A percentile compares a stretch with the other conserved stretches of the same genome.
Evolutionary conservation across 1,140 invertebrate species (phyloP).

Genomic region (Stegodyphus dumicola): DNA sequence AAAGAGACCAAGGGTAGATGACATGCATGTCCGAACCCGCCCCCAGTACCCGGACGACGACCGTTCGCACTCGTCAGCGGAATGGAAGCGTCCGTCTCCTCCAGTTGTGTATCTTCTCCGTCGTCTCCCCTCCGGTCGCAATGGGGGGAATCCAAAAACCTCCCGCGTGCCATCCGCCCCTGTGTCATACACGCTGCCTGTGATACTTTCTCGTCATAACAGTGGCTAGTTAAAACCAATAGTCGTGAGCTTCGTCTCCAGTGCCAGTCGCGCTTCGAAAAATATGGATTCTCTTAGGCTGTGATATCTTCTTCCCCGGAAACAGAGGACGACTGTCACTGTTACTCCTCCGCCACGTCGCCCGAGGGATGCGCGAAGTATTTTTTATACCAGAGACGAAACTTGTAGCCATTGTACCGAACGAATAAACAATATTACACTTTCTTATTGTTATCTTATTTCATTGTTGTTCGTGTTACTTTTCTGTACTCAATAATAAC

Average conservation of each 20-base stretch:
- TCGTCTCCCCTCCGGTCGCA: not conserved
- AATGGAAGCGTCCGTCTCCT: conserved; percentile 16
- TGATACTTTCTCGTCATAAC: conserved; percentile 56
- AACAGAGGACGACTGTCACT: conserved; percentile 31
- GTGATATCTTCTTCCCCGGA: conserved; percentile 48
- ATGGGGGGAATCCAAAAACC: not conserved
- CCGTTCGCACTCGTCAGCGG: not conserved
- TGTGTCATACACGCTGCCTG: conserved; percentile 58
- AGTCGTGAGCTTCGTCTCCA: conserved; percentile 11
- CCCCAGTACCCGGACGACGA: conserved; percentile 3
- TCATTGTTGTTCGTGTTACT: no score
- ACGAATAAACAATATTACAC: conserved; percentile 57
- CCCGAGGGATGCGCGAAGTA: conserved; percentile 37
- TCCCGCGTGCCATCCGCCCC: conserved; percentile 23
- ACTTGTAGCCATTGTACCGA: conserved; percentile 54
- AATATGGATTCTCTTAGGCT: conserved; percentile 40
- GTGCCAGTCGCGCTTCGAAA: conserved; percentile 25
- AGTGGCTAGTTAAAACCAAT: conserved; percentile 3
- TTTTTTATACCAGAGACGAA: conserved; percentile 59
- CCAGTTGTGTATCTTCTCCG: not conserved
- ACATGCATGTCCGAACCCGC: conserved; percentile 3
- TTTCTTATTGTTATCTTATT: not conserved
- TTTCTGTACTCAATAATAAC: no score
- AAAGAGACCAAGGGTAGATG: not conserved
- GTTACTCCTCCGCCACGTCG: not conserved